These are phyloP conservation scores for Drosophila athabasca DNA, from an alignment of 1,140 invertebrate species.

Conservation along the genomic window DNA sequence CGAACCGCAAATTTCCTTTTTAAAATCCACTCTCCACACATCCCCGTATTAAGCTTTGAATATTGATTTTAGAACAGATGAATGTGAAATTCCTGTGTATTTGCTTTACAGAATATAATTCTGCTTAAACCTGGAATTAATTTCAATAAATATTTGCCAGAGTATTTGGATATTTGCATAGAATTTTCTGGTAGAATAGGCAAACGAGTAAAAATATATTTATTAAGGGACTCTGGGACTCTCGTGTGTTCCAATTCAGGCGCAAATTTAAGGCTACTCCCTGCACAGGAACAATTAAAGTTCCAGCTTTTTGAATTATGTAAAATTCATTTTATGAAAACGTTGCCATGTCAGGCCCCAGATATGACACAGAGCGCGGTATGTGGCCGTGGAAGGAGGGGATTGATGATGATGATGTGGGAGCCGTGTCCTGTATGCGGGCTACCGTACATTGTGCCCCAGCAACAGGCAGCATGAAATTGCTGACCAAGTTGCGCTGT, in stretches of 20 bases:
- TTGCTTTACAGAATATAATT: slow-evolving; percentile 31
- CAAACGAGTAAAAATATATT: slow-evolving; percentile 11
- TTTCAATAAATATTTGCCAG: slow-evolving; percentile 31
- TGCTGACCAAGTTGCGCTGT: slow-evolving; percentile 33
- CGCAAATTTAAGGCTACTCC: slow-evolving; percentile 20
- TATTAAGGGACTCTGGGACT: neutral
- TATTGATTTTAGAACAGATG: no score
- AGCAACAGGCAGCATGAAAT: slow-evolving; percentile 36
- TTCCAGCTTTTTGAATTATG: slow-evolving; percentile 56
- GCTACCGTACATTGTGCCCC: slow-evolving; percentile 38
- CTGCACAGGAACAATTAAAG: slow-evolving; percentile 50
- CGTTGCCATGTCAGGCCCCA: slow-evolving; percentile 51
- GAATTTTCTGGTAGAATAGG: slow-evolving; percentile 17
- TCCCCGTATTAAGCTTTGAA: no score
- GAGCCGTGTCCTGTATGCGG: slow-evolving; percentile 18
- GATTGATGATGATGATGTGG: neutral
- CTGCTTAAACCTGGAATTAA: slow-evolving; percentile 26
- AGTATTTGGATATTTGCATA: slow-evolving; percentile 28
- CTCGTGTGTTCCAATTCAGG: neutral
- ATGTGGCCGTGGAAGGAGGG: neutral
- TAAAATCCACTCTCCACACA: no score
- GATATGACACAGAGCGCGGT: slow-evolving; percentile 9
- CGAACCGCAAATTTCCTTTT: no score
- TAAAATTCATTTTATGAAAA: slow-evolving; percentile 56
- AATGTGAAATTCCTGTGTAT: no score